Percentiles rank a stretch among this genome's conserved stretches.
Evolutionary conservation across 2,888 invertebrate species (phyloP).

Genomic region (Polia nebulosa): DNA sequence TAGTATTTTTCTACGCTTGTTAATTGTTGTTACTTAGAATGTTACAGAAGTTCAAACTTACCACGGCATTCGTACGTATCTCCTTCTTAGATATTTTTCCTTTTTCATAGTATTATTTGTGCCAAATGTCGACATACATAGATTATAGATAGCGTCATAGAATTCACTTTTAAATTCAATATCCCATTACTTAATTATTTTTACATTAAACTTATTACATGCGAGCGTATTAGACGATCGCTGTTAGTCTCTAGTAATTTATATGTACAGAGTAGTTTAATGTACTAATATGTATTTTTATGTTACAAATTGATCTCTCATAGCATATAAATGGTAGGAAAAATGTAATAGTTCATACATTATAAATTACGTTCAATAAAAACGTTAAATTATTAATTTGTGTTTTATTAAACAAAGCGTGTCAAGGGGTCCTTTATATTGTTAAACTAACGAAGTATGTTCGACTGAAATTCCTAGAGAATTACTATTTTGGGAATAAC

Average conservation of each 20-base stretch:
- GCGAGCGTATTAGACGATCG: constrained; percentile 66
- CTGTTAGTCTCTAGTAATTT: constrained; percentile 72
- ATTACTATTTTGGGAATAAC: constrained; percentile 67
- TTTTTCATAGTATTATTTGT: constrained; percentile 54
- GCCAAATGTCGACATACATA: constrained; percentile 60
- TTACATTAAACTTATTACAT: constrained; percentile 60
- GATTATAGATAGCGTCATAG: constrained; percentile 45
- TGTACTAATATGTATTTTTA: constrained; percentile 74
- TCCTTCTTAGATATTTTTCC: constrained; percentile 44
- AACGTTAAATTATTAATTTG: constrained; percentile 83
- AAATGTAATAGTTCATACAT: constrained; percentile 81
- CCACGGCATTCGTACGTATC: constrained; percentile 48
- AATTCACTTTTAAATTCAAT: constrained; percentile 39
- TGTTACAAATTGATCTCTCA: constrained; percentile 79
- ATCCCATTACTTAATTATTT: constrained; percentile 60
- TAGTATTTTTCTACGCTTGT: constrained; percentile 80
- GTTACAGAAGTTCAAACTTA: constrained; percentile 58
- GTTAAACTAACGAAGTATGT: constrained; percentile 22
- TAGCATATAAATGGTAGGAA: constrained; percentile 81
- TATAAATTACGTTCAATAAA: constrained; percentile 90
- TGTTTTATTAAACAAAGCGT: constrained; percentile 65
- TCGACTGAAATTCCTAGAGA: constrained; percentile 54
- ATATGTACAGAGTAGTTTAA: constrained; percentile 77
- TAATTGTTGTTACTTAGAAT: constrained; percentile 70
- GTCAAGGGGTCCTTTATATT: constrained; percentile 6